Evolutionary conservation across 2,797 vertebrate species (phyloP), one percentile per base, ranked within the genome.

Genomic region (Acipenser ruthenus): DNA sequence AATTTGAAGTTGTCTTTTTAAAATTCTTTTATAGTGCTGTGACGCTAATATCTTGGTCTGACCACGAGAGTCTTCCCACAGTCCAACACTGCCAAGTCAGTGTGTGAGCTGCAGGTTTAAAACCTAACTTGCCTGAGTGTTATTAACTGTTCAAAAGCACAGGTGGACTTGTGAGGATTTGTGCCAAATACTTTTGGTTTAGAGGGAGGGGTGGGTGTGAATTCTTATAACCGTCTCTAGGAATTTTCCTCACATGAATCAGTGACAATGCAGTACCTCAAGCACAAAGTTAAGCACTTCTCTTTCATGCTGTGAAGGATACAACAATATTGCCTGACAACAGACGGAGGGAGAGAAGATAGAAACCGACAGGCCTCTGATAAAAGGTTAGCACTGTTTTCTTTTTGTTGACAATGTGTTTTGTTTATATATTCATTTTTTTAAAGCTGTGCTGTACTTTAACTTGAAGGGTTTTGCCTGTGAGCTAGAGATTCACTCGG

Each of bases 171-270:
- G 80, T 82, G 84, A 82, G 93, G 92, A 93, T 69, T 52, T 1
- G 69, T 91, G 95, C 95, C 95, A 98, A 93, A 94, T 95, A 93
- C 87, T 94, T 95, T 91, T 90, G 93, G 91, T 93, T 92, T 87
- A 83, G 86, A 87, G 87, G 91, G 93, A 95, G 93, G 86, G 89
- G 90, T 91, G 93, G 92, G 94, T 92, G 92, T 88, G 89, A 88
- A 91, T 82, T 86, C 85, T 89, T 84, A 84, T 79, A 92, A 93
- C 92, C 87, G 86, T 90, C 90, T 91, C 83, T 84, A 87, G 90
- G 87, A 91, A 89, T 91, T 93, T 90, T 88, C 88, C 84, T 84
- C 85, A 83, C 86, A 81, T 85, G 86, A 91, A 92, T 93, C 89
- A 89, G 88, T 77, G 92, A 94, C 94, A 94, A 55, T 77, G 60